These are phyloP conservation scores for Bilobella aurantiaca DNA, from an alignment of 1,140 invertebrate genomes.

Conservation along the genomic window DNA sequence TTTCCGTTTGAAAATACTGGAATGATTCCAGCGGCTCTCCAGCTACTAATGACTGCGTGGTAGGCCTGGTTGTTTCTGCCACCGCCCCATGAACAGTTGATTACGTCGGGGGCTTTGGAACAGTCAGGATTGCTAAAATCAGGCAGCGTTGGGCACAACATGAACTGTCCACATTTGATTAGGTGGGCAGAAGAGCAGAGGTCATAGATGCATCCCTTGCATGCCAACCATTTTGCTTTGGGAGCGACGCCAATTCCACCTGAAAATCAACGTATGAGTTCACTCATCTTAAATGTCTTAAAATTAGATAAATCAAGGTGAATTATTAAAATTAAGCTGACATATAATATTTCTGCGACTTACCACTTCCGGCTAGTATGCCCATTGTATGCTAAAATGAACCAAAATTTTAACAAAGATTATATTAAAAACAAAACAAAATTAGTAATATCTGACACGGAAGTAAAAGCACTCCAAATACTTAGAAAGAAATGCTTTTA, in stretches of 20 bases:
- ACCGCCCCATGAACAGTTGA: conserved; percentile 19
- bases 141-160: conserved; percentile 16
- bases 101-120: conserved; percentile 20
- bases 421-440: not conserved
- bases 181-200: conserved; percentile 10
- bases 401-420: not conserved
- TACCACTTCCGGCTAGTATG: not conserved
- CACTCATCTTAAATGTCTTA: too few relatives aligned
- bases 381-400: conserved; percentile 1
- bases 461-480: not conserved
- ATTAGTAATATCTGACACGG: not conserved
- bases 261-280: not conserved
- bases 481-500: not conserved
- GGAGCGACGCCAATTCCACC: conserved; percentile 18
- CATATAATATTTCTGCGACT: not conserved
- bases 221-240: conserved; percentile 15
- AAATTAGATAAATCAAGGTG: not conserved
- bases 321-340: not conserved
- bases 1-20: conserved; percentile 21
- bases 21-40: conserved; percentile 15
- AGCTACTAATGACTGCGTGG: conserved; percentile 5
- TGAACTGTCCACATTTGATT: conserved; percentile 20
- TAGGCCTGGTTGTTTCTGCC: conserved; percentile 8
- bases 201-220: conserved; percentile 10
- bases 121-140: conserved; percentile 16